Percentiles rank a stretch among this genome's conserved stretches.
Conservation (phyloP, 2,797 vertebrate species). For the Mergus octosetaceus region DNA sequence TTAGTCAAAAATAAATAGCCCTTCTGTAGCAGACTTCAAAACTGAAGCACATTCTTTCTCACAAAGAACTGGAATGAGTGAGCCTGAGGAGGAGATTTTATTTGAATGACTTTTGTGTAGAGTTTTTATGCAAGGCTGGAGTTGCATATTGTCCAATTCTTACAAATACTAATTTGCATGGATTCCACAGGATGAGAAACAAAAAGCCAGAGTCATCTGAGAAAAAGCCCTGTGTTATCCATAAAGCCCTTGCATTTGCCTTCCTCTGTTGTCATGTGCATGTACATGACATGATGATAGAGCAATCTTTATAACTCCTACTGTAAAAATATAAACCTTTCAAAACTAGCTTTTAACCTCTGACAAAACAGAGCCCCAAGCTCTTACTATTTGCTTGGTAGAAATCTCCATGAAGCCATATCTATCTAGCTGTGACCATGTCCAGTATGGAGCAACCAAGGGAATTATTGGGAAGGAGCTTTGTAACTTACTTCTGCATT, state of each 20-base stretch:
- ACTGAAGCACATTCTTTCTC: neutral
- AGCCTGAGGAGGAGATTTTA: neutral
- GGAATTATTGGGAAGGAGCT: neutral
- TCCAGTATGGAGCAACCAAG: neutral
- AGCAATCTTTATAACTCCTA: neutral
- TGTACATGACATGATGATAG: neutral
- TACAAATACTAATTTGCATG: neutral
- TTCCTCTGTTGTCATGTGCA: neutral
- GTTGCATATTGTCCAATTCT: neutral
- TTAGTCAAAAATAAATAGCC: neutral
- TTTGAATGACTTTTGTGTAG: neutral
- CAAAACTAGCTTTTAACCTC: neutral
- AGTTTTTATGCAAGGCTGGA: neutral
- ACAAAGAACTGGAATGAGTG: neutral
- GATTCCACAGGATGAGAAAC: neutral
- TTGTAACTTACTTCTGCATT: neutral
- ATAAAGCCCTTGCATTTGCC: neutral
- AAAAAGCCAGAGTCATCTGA: neutral
- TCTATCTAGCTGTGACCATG: neutral
- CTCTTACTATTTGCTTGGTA: neutral
- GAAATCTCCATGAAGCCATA: neutral
- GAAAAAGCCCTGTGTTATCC: neutral
- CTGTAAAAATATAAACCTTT: neutral
- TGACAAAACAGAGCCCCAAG: neutral
- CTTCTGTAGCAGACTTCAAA: neutral